Evolutionary conservation across 1,140 invertebrate species (phyloP), one percentile per base, ranked within the genome.

Genomic region (Lucilia sericata): DNA sequence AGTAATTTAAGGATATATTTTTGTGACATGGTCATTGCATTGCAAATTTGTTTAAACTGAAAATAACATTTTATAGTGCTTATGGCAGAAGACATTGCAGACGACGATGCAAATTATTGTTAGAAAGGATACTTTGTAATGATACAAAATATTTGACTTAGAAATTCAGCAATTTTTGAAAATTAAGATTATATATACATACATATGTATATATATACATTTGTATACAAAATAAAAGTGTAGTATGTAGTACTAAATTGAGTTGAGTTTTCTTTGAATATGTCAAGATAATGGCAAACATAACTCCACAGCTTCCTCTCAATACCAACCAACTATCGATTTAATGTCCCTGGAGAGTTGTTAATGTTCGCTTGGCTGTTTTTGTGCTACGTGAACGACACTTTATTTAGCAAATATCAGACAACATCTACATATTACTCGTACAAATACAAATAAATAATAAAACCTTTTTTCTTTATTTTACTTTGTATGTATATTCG

Each of bases 241-340:
- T 51, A 51, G n/a, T n/a, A n/a, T n/a, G 49, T 51, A 51, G 14
- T 3, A 12, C 5, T 51, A 51, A 55, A 55, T 55, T 55, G 13
- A 55, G 14, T 55, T 12, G 5, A 55, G 5, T 55, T 55, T 12
- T 55, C 3, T 13, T 0, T 55, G 51, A 55, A 55, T 12, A n/a
- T 55, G 51, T 55, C 17, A 17, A n/a, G 17, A 55, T 13, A 55
- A 55, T 17, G 51, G 51, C 51, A 55, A 55, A 55, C 51, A 55
- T 55, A 17, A 5, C 51, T 55, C 12, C 17, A 55, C 51, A 55
- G 14, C 8, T 55, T 17, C 13, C 51, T 55, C 12, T 55, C 51
- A 70, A 70, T 42, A 42, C 42, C 42, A 42, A 42, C 42, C 42
- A 70, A 70, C 65, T 70, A 70, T 70, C n/a, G 65, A 70, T 70